Evolutionary conservation across 1,140 invertebrate genomes (phyloP).

Genomic region (Coelopa frigida): DNA sequence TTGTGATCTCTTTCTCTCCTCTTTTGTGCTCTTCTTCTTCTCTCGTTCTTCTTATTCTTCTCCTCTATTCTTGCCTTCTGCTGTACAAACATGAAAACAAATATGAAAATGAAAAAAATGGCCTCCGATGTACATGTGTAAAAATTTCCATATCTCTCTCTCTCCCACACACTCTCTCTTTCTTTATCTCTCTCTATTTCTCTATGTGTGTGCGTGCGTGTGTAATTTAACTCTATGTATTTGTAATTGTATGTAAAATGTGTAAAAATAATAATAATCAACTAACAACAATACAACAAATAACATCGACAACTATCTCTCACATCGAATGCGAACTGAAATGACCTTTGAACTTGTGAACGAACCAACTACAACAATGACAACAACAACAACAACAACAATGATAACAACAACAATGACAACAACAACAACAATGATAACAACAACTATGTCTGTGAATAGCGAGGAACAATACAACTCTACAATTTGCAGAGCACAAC

Average conservation of each 20-base stretch:
- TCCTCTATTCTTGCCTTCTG: too few species aligned
- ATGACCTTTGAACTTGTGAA: too few species aligned
- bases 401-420: constrained; percentile 12
- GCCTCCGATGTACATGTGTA: too few species aligned
- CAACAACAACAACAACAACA: constrained; percentile 9
- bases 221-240: constrained; percentile 12
- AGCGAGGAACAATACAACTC: constrained; percentile 46
- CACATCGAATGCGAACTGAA: constrained; percentile 20
- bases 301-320: too few species aligned
- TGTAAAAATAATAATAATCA: constrained; percentile 1
- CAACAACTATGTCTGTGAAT: constrained; percentile 17
- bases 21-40: too few species aligned
- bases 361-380: constrained; percentile 17
- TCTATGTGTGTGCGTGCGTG: constrained; percentile 15
- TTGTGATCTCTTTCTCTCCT: too few species aligned
- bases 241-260: constrained; percentile 8
- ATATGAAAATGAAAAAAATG: too few species aligned
- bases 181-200: constrained; percentile 7
- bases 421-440: constrained; percentile 18
- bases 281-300: constrained; percentile 11
- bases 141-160: constrained; percentile 7
- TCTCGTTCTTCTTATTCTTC: too few species aligned
- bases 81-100: too few species aligned
- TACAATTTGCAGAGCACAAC: constrained; percentile 54
- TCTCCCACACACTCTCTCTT: constrained; percentile 4